Base-by-base conservation (phyloP, 2,888 invertebrate species). In the Mesodorylaimus sp. region DNA sequence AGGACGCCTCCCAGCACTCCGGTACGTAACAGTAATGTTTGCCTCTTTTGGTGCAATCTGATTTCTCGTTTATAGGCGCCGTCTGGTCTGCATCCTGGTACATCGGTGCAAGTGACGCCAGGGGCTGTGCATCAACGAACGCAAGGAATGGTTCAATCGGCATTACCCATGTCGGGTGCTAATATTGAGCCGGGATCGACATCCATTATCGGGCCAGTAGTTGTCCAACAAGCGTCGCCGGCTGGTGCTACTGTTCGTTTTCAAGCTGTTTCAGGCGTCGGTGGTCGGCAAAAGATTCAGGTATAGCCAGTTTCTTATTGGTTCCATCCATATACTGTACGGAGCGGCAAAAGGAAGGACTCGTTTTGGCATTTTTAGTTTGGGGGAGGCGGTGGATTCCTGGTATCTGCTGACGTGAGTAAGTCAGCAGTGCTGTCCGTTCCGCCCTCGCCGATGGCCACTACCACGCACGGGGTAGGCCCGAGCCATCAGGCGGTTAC, bases 371-470 rank as follows among this genome's bases (percentile, higher is more conserved):
- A 3, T 50, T 48, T 29, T 49, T 36, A 32, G 29, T 49, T 26
- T 16, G 29, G 26, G 5, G 23, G 7, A 24, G 28, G 16, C 45
- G 19, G 32, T 16, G 27, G 48, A 13, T 49, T 49, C 23, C 29
- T 61, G 2, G 54, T 58, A 25, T 48, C 59, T 7, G 41, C 56
- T 26, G 50, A 56, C 27, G 55, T 55, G 23, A 53, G 56, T 5
- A 52, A 59, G 23, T 53, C 58, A 39, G n/a, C n/a, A n/a, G n/a
- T n/a, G n/a, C n/a, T n/a, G n/a, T n/a, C n/a, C n/a, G n/a, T n/a
- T n/a, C n/a, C n/a, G n/a, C n/a, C n/a, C n/a, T n/a, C n/a, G n/a
- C n/a, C n/a, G n/a, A n/a, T n/a, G n/a, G n/a, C n/a, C n/a, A n/a
- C n/a, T n/a, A n/a, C n/a, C n/a, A n/a, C n/a, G n/a, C n/a, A n/a